phyloP scores from a whole-genome alignment of 2,113 vertebrate species.

The Chinchilla lanigera region DNA sequence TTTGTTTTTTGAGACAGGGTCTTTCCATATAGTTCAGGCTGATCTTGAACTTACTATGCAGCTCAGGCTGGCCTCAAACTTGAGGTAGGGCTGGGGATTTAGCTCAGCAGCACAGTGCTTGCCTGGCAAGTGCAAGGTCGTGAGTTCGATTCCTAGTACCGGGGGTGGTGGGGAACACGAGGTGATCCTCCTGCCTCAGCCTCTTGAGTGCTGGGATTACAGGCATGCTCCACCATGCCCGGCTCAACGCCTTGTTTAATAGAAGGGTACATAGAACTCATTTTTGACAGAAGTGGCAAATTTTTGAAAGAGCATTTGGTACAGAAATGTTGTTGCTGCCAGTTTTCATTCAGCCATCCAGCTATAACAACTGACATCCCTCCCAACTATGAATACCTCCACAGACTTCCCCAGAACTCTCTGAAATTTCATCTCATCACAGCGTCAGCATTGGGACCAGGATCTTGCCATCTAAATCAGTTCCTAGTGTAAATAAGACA shows the following conservation, averaged over 20 bases:
- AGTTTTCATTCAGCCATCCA: background rate
- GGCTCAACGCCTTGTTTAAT: background rate
- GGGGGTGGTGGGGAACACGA: too few relatives aligned
- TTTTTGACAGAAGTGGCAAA: background rate
- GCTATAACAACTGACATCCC: background rate
- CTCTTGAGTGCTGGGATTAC: background rate
- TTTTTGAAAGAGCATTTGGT: conserved; percentile 24
- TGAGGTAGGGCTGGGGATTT: too few relatives aligned
- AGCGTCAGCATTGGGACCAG: background rate
- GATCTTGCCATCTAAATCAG: conserved; percentile 1
- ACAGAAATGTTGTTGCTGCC: background rate
- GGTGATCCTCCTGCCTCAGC: background rate
- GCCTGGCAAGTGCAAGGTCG: too few relatives aligned
- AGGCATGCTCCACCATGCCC: background rate
- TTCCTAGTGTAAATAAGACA: background rate
- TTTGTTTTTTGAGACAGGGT: background rate
- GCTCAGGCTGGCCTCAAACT: background rate
- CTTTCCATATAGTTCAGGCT: background rate
- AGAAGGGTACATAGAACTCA: background rate
- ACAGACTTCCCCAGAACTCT: background rate
- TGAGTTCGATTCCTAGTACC: too few relatives aligned
- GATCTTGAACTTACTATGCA: background rate
- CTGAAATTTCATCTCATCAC: background rate
- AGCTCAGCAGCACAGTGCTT: too few relatives aligned
- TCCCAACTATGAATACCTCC: background rate